phyloP scores from a whole-genome alignment of 2,113 vertebrate genomes.

The Callithrix jacchus region DNA sequence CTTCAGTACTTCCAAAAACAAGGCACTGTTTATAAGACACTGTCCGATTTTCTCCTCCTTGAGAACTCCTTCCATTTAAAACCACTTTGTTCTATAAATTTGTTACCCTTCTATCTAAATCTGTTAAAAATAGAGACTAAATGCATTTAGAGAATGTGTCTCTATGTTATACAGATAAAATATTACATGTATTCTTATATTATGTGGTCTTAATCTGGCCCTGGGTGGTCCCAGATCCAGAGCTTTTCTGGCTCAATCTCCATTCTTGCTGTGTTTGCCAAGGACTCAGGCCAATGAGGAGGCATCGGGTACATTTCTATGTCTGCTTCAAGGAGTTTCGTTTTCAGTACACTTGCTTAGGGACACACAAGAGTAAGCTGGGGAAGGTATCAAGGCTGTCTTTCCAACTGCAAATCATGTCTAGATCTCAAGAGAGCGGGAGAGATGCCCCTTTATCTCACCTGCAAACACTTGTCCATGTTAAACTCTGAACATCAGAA shows the following conservation, averaged over 20 bases:
- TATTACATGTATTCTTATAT: too few relatives aligned
- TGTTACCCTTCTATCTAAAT: not conserved
- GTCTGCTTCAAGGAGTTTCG: not conserved
- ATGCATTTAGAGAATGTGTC: not conserved
- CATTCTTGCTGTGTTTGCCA: not conserved
- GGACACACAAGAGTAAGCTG: not conserved
- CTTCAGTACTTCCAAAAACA: not conserved
- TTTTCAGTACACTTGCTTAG: not conserved
- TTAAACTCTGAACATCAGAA: not conserved
- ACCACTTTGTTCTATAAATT: not conserved
- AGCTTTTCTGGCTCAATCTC: not conserved
- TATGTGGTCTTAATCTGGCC: rapidly evolving
- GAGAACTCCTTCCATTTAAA: not conserved
- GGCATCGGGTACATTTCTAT: not conserved
- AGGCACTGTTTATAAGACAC: not conserved
- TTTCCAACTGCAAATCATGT: not conserved
- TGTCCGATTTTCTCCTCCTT: not conserved
- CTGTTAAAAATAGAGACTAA: not conserved
- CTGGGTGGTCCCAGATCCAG: too few relatives aligned
- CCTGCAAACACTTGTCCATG: too few relatives aligned
- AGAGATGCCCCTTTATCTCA: not conserved
- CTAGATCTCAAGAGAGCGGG: not conserved
- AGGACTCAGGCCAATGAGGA: not conserved
- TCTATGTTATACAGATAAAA: not conserved
- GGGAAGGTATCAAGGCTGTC: too few relatives aligned